Conservation (phyloP, 2,113 vertebrate genomes). For the Neolamprologus caudopunctatus region DNA sequence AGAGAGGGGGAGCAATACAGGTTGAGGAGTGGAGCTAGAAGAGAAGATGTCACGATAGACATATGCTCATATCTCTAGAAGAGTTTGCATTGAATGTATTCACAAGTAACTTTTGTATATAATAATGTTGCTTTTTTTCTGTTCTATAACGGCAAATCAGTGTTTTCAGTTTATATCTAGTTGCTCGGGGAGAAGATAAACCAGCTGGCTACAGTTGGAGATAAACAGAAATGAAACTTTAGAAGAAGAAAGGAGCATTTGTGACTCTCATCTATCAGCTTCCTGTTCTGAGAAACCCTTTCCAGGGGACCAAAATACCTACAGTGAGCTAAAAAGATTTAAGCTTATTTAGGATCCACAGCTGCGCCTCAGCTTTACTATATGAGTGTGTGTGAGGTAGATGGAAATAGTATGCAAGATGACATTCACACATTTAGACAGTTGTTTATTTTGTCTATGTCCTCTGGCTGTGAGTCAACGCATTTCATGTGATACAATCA, state of each 20-base stretch:
- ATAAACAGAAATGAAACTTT: background rate
- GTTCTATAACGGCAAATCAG: background rate
- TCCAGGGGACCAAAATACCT: slow-evolving; percentile 16
- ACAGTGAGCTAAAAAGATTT: slow-evolving; percentile 17
- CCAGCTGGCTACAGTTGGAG: background rate
- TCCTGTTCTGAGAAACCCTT: background rate
- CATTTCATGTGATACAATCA: slow-evolving; percentile 4
- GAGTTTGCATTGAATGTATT: background rate
- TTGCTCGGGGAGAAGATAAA: background rate
- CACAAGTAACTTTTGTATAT: background rate
- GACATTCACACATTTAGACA: background rate
- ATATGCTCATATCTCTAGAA: background rate
- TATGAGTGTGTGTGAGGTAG: background rate
- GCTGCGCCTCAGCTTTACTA: background rate
- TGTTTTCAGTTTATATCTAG: background rate
- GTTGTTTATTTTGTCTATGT: background rate
- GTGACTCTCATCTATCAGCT: background rate
- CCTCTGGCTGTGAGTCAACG: background rate
- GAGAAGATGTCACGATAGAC: background rate
- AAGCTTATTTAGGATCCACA: slow-evolving; percentile 18
- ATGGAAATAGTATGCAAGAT: background rate
- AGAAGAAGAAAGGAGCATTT: background rate
- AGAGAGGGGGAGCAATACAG: background rate
- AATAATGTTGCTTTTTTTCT: background rate
- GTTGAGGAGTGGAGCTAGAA: background rate